These are phyloP conservation scores for Scyliorhinus canicula DNA, from an alignment of 2,797 vertebrate genomes.

Conservation along the genomic window DNA sequence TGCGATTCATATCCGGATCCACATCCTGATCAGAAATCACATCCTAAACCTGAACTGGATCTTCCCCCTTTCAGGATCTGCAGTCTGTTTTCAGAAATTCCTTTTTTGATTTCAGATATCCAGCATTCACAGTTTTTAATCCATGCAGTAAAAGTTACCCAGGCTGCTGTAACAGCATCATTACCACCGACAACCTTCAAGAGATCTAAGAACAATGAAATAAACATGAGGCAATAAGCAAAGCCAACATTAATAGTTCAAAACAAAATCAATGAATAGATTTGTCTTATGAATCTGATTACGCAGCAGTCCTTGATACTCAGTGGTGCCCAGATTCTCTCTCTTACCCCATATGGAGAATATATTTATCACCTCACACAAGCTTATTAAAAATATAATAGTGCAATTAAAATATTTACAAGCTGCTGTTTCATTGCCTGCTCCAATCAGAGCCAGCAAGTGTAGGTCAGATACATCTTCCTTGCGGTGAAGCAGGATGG, in stretches of 20 bases:
- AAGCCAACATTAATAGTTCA: neutral
- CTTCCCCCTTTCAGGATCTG: neutral
- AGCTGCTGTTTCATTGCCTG: neutral
- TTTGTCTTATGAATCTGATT: neutral
- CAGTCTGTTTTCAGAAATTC: neutral
- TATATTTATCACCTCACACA: neutral
- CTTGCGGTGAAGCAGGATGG: neutral
- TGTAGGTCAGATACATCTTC: neutral
- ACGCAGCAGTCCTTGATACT: neutral
- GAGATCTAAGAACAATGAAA: neutral
- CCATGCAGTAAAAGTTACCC: neutral
- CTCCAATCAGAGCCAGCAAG: neutral
- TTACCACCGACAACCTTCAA: neutral
- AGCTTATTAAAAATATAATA: neutral
- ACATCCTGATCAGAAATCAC: neutral
- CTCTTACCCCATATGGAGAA: neutral
- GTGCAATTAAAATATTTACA: constrained; percentile 12
- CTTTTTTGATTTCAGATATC: neutral
- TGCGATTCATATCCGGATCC: no score
- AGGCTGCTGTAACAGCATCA: neutral
- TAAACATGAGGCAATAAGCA: neutral
- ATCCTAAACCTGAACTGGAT: neutral
- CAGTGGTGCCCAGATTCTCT: neutral
- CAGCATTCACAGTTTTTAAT: neutral
- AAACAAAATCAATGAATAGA: neutral